Base-by-base conservation (phyloP, 1,140 invertebrate genomes). In the Ceratosolen fusciceps region DNA sequence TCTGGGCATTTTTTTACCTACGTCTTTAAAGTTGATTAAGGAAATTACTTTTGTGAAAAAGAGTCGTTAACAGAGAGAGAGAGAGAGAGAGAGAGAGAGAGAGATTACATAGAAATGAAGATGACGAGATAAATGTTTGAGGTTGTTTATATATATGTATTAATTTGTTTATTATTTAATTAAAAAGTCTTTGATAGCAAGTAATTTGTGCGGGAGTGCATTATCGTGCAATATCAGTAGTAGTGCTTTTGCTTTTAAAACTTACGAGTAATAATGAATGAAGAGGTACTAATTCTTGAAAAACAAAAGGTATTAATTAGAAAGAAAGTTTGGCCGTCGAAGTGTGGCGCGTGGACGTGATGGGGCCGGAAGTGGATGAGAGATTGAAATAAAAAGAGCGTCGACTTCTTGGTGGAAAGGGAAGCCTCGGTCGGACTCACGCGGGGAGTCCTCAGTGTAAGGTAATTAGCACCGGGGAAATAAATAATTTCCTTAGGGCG, bases 271-370 rank as follows among this genome's bases (percentile, higher is more conserved):
- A 60, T 60, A 60, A 60, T 31, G 29, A 31, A 34, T 31, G n/a
- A 31, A 29, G n/a, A n/a, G n/a, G n/a, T n/a, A n/a, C 31, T 60
- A 60, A 60, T 60, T 60, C 58, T 60, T 60, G 2, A 60, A 60
- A 60, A 60, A 60, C 26, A 60, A 60, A 60, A 34, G 29, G 29
- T 60, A 60, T 60, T 31, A 60, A 60, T 29, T 60, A 60, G n/a
- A 31, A 60, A 34, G 58, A 60, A 60, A 60, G 26, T 60, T 60
- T 60, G 29, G 26, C n/a, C n/a, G n/a, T n/a, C n/a, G n/a, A n/a
- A n/a, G n/a, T n/a, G n/a, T n/a, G n/a, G n/a, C n/a, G n/a, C n/a
- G n/a, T n/a, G n/a, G n/a, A n/a, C n/a, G n/a, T n/a, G n/a, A n/a
- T n/a, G n/a, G n/a, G n/a, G n/a, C n/a, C n/a, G n/a, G n/a, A n/a